Conservation (phyloP, 2,888 invertebrate genomes). For the Cyrtodaria siliqua region DNA sequence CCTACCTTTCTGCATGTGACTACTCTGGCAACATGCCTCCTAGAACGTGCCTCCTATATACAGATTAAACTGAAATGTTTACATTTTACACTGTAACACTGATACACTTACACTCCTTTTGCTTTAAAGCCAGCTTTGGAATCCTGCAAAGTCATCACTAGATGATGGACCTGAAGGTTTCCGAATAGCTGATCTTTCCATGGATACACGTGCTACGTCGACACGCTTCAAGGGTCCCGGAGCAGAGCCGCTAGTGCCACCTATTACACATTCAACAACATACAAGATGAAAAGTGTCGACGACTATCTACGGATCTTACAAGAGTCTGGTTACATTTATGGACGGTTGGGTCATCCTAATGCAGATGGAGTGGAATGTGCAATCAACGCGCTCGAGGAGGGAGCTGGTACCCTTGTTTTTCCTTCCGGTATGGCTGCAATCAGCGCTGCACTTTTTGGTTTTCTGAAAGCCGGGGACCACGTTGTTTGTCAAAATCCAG, state of each 20-base stretch:
- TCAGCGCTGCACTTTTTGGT: constrained; percentile 81
- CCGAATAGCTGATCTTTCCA: constrained; percentile 67
- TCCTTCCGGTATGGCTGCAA: constrained; percentile 83
- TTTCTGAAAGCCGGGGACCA: constrained; percentile 85
- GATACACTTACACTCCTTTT: too few relatives aligned
- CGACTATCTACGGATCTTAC: constrained; percentile 73
- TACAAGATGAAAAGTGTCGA: constrained; percentile 78
- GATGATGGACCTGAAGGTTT: constrained; percentile 62
- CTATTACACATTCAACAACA: constrained; percentile 81
- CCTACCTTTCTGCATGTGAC: too few relatives aligned
- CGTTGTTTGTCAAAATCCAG: constrained; percentile 81
- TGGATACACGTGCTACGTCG: constrained; percentile 72
- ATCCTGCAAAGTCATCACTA: constrained; percentile 61
- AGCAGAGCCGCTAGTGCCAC: constrained; percentile 76
- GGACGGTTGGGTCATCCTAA: constrained; percentile 79
- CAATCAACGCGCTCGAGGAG: constrained; percentile 79
- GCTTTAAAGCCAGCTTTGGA: constrained; percentile 65
- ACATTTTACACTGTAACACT: too few relatives aligned
- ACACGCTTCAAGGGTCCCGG: constrained; percentile 63
- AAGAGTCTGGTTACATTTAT: constrained; percentile 82
- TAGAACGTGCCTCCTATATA: too few relatives aligned
- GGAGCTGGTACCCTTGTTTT: constrained; percentile 82
- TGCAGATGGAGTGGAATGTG: constrained; percentile 75
- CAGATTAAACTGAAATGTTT: too few relatives aligned
- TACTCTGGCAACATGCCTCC: too few relatives aligned